Evolutionary conservation across 2,888 invertebrate genomes (phyloP), one percentile per base, ranked within the genome.

Genomic region (Amphipoea lucens): DNA sequence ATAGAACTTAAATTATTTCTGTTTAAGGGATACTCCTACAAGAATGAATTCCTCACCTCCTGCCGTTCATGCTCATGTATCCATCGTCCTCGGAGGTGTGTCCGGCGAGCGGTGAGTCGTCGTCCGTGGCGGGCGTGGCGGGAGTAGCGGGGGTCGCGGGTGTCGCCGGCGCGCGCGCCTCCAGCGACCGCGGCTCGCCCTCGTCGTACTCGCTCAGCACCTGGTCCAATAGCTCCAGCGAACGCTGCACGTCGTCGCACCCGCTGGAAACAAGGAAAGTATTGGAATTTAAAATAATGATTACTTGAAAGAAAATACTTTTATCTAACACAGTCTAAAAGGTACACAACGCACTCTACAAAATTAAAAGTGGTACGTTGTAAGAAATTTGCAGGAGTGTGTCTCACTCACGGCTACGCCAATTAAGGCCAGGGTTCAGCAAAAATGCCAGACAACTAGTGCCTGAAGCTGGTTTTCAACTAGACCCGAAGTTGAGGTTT

Each of bases 191-290:
- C 89, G 95, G 97, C 96, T 97, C 97, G 92, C 96, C 97, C 96
- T 98, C 98, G 97, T 99, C 99, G 97, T 98, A 99, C 97, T 99
- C 98, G 91, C 98, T 98, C 95, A 99, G 97, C 95, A 99, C 98
- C 94, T 98, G 98, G 97, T 99, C 99, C 96, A 99, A 97, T 91
- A 98, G 97, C 96, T 98, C 98, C 97, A 99, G 97, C 90, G 98
- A 98, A 94, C 98, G 98, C 96, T 98, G 98, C 94, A 99, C 98
- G 96, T 98, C 98, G 96, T 98, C 98, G 96, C 98, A 98, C 96
- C 98, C 98, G 95, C 98, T 98, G 97, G 90, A 98, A 98, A 45
- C 40, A 57, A 82, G 14, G 14, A 62, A n/a, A 11, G n/a, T 40
- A 12, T 40, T 40, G 2, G n/a, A 40, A 71, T 54, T 4, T 6